A percentile compares a stretch with the other conserved stretches of the same genome.
Conservation (phyloP, 2,888 invertebrate genomes). For the Aphidoletes aphidimyza region DNA sequence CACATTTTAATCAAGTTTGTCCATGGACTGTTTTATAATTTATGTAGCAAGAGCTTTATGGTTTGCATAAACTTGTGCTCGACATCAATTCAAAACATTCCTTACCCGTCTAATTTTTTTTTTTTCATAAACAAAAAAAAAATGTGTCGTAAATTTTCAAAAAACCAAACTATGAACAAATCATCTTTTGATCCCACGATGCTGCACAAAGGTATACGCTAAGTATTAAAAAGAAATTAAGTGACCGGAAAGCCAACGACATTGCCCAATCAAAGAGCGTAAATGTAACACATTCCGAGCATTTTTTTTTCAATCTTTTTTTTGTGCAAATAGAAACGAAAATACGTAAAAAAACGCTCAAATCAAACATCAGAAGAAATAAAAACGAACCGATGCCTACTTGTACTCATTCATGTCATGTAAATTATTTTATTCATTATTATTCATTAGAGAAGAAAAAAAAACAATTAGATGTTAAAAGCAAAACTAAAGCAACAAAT, state of each 20-base stretch:
- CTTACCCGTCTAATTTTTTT: too few species aligned
- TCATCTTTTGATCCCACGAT: too few species aligned
- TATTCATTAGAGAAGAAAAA: conserved; percentile 6
- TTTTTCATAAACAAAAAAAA: too few species aligned
- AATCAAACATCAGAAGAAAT: not conserved
- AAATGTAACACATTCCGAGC: too few species aligned
- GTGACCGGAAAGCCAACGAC: too few species aligned
- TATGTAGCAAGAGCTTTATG: not conserved
- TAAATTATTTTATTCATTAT: conserved; percentile 43
- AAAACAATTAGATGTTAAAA: conserved; percentile 34
- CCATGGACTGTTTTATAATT: not conserved
- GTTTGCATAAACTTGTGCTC: not conserved
- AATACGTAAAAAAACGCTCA: too few species aligned
- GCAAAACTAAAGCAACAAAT: not conserved
- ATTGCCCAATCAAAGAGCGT: too few species aligned
- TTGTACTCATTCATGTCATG: conserved; percentile 49
- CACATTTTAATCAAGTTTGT: not conserved
- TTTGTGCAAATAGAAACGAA: not conserved
- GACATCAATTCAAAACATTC: not conserved
- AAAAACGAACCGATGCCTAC: not conserved
- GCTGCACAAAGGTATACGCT: too few species aligned
- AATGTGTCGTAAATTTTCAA: too few species aligned
- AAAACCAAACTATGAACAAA: too few species aligned
- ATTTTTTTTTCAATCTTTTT: too few species aligned
- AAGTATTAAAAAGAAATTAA: too few species aligned